Percentiles rank a stretch among this genome's conserved stretches.
phyloP scores from a whole-genome alignment of 1,140 invertebrate species.

The Heliothis virescens region DNA sequence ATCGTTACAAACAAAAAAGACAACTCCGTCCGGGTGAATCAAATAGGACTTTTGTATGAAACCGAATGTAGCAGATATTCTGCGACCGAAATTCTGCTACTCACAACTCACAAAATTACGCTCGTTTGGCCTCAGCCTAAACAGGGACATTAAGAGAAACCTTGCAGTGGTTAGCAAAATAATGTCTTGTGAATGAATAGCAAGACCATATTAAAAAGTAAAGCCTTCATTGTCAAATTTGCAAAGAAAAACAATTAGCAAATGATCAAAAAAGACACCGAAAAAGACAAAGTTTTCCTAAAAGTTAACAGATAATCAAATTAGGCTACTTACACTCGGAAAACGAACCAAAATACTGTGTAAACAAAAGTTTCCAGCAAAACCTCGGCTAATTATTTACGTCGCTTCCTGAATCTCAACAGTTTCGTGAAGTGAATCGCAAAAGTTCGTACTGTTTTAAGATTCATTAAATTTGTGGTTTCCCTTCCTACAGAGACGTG shows the following conservation, averaged over 20 bases:
- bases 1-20: too few species aligned
- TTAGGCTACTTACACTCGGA: background rate
- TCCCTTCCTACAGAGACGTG: slow-evolving; percentile 3
- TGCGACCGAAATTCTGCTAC: too few species aligned
- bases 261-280: too few species aligned
- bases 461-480: slow-evolving; percentile 49
- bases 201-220: too few species aligned
- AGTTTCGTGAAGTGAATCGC: slow-evolving; percentile 4
- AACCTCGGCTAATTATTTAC: slow-evolving; percentile 34
- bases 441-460: slow-evolving; percentile 37
- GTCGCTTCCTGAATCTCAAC: background rate
- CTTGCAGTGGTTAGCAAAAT: background rate
- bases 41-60: too few species aligned
- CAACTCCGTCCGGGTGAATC: too few species aligned
- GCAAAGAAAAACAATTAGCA: too few species aligned
- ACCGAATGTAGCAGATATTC: too few species aligned
- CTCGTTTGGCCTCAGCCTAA: too few species aligned
- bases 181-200: background rate
- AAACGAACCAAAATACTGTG: background rate
- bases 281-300: background rate
- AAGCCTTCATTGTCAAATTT: too few species aligned
- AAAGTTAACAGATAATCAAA: background rate
- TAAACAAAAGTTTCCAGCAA: background rate
- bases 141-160: background rate
- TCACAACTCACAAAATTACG: too few species aligned